Base-by-base conservation (phyloP, 1,140 invertebrate species). In the Dryas iulia region DNA sequence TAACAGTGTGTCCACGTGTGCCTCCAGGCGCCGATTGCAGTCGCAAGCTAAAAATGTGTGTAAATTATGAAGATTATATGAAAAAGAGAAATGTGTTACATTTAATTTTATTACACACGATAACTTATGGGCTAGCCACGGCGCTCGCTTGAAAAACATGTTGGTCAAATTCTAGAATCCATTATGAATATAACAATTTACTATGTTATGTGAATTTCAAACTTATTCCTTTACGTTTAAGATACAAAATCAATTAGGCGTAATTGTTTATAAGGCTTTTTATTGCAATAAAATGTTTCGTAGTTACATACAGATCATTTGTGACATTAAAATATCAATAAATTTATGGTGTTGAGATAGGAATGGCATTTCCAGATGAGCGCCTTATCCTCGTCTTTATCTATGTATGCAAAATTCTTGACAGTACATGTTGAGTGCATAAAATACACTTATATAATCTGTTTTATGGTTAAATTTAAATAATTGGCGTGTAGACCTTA, bases 271-370 rank as follows among this genome's bases (percentile, higher is more conserved):
- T 81, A 73, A 76, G 73, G 63, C 56, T 69, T 56, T 79, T 81
- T 83, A 65, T 69, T 59, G 57, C 28, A 62, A 52, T 71, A 60
- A 62, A 70, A 54, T 62, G 74, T 79, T 82, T 82, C 69, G 75
- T 84, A 89, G 83, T 87, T 89, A 91, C 87, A 87, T 87, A 87
- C 89, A 89, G 86, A 91, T 89, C 87, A 89, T 91, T 90, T 90
- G 89, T 91, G 89, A 91, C 87, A 91, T 89, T 91, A 90, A 89
- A 91, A 91, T 91, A 91, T 91, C 87, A 89, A 91, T 91, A 90
- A 81, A 91, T 91, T 90, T 91, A 91, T 88, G 79, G 87, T 81
- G 79, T 81, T 79, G 79, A 88, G 89, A 91, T 90, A 91, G 80
- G 67, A 83, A 79, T 74, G 81, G 79, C 74, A 73, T 84, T 84